Conservation (phyloP, 2,888 invertebrate genomes). For the Caenorhabditis sulstoni region DNA sequence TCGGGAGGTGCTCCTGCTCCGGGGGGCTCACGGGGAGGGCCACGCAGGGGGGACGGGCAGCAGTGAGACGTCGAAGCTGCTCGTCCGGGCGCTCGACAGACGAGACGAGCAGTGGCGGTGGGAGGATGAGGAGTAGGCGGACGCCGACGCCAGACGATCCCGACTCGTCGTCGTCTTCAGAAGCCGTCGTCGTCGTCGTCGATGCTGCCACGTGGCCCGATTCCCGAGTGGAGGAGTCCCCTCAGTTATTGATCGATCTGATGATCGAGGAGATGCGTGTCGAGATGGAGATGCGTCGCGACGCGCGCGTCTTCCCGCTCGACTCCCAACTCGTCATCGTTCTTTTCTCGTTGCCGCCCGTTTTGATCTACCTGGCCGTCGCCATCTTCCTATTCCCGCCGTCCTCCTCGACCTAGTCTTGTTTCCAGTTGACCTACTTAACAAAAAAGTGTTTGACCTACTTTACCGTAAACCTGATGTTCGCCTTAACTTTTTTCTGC, state of each 20-base stretch:
- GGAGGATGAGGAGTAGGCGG: slow-evolving; percentile 12
- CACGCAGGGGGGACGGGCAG: slow-evolving; percentile 62
- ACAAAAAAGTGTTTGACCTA: too few relatives aligned
- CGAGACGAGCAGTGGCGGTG: neutral
- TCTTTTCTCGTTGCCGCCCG: slow-evolving; percentile 51
- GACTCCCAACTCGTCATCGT: slow-evolving; percentile 49
- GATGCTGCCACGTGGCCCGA: slow-evolving; percentile 32
- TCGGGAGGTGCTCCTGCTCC: too few relatives aligned
- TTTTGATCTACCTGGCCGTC: slow-evolving; percentile 47
- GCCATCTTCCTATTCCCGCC: slow-evolving; percentile 16
- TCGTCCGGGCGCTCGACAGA: slow-evolving; percentile 44
- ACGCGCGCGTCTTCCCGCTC: neutral
- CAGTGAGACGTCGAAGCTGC: too few relatives aligned
- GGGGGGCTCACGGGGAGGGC: slow-evolving; percentile 64
- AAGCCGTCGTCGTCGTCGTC: too few relatives aligned
- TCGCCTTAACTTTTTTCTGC: too few relatives aligned
- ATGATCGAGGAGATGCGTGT: slow-evolving; percentile 42
- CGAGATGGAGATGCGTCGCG: slow-evolving; percentile 23
- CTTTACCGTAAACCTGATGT: too few relatives aligned
- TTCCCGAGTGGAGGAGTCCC: slow-evolving; percentile 7
- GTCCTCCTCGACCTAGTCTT: too few relatives aligned
- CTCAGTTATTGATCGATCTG: neutral
- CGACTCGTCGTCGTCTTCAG: slow-evolving; percentile 29
- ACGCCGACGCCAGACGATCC: slow-evolving; percentile 34
- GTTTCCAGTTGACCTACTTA: too few relatives aligned